phyloP scores from a whole-genome alignment of 2,888 invertebrate species.

The Cephonodes hylas region DNA sequence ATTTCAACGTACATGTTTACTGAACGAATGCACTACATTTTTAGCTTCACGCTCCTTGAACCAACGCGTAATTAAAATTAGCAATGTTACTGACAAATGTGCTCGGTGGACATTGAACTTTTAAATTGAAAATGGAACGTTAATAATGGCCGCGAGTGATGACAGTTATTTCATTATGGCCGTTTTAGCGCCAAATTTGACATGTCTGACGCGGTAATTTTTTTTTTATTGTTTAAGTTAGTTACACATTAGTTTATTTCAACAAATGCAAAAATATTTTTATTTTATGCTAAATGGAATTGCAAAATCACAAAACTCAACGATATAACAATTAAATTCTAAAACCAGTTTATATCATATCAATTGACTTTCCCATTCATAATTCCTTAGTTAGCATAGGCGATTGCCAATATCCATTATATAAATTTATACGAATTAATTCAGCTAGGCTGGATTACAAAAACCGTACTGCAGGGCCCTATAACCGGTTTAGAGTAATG shows the following conservation, averaged over 20 bases:
- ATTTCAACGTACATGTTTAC: constrained; percentile 50
- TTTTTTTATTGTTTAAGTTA: no score
- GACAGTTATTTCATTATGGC: not conserved
- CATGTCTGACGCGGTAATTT: not conserved
- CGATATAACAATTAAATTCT: no score
- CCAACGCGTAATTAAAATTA: constrained; percentile 7
- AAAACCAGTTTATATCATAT: no score
- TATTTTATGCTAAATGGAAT: no score
- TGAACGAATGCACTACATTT: constrained; percentile 30
- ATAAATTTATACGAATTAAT: constrained; percentile 12
- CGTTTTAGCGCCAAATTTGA: not conserved
- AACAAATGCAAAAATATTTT: no score
- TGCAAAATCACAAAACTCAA: no score
- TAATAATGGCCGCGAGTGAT: not conserved
- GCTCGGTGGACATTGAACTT: not conserved
- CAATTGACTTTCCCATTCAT: not conserved
- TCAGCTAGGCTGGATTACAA: not conserved
- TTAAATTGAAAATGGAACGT: not conserved
- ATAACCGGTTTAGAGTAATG: constrained; percentile 6
- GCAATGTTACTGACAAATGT: not conserved
- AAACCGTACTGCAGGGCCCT: constrained; percentile 6
- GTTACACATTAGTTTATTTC: no score
- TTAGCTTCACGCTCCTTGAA: constrained; percentile 19
- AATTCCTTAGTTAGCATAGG: not conserved
- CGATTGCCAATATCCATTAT: not conserved